A percentile compares a stretch with the other conserved stretches of the same genome.
These are phyloP conservation scores for Enhydra lutris DNA, from an alignment of 2,113 vertebrate genomes.

Conservation along the genomic window DNA sequence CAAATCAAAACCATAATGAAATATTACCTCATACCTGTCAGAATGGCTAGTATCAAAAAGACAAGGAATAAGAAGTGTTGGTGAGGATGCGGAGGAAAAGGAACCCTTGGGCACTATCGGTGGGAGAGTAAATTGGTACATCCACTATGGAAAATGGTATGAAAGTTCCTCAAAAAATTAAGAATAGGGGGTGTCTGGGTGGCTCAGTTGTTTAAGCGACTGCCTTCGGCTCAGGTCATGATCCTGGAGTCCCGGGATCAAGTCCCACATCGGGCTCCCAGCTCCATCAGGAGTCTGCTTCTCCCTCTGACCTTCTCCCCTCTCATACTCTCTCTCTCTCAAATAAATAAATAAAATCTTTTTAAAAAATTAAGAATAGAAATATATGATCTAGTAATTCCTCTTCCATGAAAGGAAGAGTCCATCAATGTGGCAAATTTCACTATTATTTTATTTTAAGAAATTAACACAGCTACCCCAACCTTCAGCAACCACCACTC, in stretches of 20 bases:
- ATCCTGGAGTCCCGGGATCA: too few relatives aligned
- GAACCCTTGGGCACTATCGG: neutral
- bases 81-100: neutral
- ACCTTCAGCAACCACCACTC: neutral
- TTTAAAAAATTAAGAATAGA: neutral
- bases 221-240: too few relatives aligned
- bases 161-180: neutral
- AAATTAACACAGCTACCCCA: neutral
- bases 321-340: too few relatives aligned
- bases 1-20: neutral
- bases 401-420: neutral
- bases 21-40: neutral
- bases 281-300: too few relatives aligned
- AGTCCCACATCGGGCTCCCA: too few relatives aligned
- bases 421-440: neutral
- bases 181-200: neutral
- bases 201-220: too few relatives aligned
- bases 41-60: neutral
- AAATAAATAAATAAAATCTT: too few relatives aligned
- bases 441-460: neutral
- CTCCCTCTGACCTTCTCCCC: too few relatives aligned
- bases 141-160: neutral
- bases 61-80: neutral
- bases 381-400: neutral
- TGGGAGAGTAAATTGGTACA: neutral